Conservation (phyloP, 1,140 invertebrate genomes). For the Diachasmimorpha longicaudata region DNA sequence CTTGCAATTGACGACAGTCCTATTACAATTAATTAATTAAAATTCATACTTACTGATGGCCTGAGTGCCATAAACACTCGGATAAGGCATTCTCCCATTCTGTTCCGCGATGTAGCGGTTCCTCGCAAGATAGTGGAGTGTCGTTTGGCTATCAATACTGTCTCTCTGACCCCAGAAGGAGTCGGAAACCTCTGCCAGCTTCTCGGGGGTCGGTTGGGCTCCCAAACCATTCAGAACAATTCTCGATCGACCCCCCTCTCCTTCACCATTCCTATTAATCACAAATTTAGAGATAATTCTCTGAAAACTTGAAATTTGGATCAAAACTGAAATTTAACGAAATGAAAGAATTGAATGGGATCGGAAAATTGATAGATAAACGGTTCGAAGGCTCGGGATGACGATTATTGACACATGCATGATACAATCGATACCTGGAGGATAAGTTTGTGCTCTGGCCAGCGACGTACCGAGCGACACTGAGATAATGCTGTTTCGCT, state of each 20-base stretch:
- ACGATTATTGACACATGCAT: neutral
- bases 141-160: constrained; percentile 59
- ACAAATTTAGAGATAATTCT: constrained; percentile 25
- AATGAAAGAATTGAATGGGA: neutral
- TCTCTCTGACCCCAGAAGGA: constrained; percentile 48
- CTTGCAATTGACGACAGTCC: too few species aligned
- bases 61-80: constrained; percentile 52
- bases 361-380: neutral
- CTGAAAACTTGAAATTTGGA: neutral
- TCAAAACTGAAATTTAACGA: neutral
- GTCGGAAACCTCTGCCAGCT: constrained; percentile 43
- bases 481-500: constrained; percentile 77
- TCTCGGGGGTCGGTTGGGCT: constrained; percentile 38
- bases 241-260: constrained; percentile 41
- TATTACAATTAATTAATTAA: too few species aligned
- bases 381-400: neutral
- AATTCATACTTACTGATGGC: constrained; percentile 46
- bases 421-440: constrained; percentile 47
- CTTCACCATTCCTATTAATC: constrained; percentile 47
- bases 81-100: constrained; percentile 55
- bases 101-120: constrained; percentile 68
- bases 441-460: constrained; percentile 65
- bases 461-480: constrained; percentile 74
- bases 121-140: constrained; percentile 68
- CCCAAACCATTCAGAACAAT: constrained; percentile 38